Conservation (phyloP, 2,888 invertebrate species). For the Acleris sparsana region DNA sequence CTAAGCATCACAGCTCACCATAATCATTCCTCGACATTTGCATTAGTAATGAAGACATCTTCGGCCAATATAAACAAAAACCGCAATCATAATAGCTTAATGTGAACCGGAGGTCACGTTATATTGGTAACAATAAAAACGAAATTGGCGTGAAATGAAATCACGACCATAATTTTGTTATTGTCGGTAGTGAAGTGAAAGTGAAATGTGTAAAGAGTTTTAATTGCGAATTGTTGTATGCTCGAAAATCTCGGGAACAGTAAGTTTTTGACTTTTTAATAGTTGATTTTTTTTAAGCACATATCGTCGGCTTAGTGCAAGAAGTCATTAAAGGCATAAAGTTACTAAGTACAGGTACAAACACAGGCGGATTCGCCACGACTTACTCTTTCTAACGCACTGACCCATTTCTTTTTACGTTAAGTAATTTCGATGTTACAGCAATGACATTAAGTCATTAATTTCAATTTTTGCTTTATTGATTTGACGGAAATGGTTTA, state of each 20-base stretch:
- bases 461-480: no score
- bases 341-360: no score
- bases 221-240: conserved; percentile 4
- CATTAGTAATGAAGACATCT: conserved; percentile 13
- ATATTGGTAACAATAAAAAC: conserved; percentile 2
- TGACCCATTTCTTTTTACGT: no score
- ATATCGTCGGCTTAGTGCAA: no score
- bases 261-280: not conserved
- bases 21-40: conserved; percentile 21
- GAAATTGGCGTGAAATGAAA: conserved; percentile 23
- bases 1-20: conserved; percentile 7
- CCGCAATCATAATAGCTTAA: not conserved
- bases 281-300: not conserved
- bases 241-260: not conserved
- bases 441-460: no score
- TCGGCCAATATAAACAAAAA: conserved; percentile 6
- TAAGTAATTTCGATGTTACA: no score
- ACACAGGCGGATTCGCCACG: no score
- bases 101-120: not conserved
- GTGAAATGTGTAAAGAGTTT: not conserved
- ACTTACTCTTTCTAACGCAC: no score
- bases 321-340: no score
- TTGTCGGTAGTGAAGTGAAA: conserved; percentile 14
- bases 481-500: no score
- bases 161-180: conserved; percentile 27